These are phyloP conservation scores for Chiroxiphia lanceolata DNA, from an alignment of 2,797 vertebrate species.

Conservation along the genomic window DNA sequence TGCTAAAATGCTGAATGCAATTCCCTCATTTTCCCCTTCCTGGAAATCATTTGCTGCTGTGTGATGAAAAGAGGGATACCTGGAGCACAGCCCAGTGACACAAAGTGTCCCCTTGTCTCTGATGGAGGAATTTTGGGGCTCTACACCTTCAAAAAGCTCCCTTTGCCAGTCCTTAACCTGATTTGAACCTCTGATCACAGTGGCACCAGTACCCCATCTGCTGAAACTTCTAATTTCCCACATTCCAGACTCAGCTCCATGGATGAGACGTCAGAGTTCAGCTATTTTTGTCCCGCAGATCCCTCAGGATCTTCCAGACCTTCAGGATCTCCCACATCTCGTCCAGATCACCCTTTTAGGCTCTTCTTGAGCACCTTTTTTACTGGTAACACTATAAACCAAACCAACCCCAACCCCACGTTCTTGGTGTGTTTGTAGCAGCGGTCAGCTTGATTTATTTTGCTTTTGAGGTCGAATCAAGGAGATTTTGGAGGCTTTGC, in stretches of 20 bases:
- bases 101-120: background rate
- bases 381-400: background rate
- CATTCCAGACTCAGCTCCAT: too few relatives aligned
- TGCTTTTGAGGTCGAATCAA: background rate
- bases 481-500: background rate
- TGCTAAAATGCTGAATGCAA: background rate
- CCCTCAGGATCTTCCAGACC: background rate
- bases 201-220: background rate
- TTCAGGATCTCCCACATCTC: background rate
- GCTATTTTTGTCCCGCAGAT: background rate
- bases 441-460: background rate
- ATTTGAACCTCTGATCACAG: background rate
- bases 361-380: background rate
- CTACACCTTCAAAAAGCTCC: too few relatives aligned
- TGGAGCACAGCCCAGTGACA: background rate
- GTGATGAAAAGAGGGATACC: background rate
- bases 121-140: background rate
- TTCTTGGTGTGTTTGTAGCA: background rate
- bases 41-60: background rate
- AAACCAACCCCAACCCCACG: background rate
- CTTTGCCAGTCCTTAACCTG: background rate
- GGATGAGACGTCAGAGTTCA: background rate
- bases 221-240: background rate
- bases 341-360: background rate
- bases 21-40: background rate